Conservation (phyloP, 2,113 vertebrate species). For the Dipodomys ordii region DNA sequence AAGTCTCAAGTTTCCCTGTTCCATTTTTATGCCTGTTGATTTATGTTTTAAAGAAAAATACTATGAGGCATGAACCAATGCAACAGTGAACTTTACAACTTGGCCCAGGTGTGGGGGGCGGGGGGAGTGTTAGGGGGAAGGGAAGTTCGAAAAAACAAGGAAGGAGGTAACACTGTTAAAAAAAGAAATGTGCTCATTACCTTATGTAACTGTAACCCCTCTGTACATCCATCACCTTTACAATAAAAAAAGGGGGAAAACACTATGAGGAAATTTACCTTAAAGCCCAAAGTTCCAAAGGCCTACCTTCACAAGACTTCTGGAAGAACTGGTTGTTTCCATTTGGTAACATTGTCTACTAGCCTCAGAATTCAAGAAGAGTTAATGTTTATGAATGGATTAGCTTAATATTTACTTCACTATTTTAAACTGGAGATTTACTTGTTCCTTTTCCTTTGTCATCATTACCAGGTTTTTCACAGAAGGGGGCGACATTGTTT, state of each 20-base stretch:
- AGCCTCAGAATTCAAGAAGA: not conserved
- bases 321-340: not conserved
- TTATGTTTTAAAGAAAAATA: slow-evolving; percentile 8
- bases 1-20: too few species aligned
- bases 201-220: too few species aligned
- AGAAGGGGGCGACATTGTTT: slow-evolving; percentile 67
- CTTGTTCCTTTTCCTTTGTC: slow-evolving; percentile 20
- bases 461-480: not conserved
- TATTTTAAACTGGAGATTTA: not conserved
- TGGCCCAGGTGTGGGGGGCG: too few species aligned
- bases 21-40: too few species aligned
- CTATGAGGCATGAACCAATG: not conserved
- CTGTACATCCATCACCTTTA: too few species aligned
- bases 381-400: not conserved
- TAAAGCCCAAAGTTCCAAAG: not conserved
- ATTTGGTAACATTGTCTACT: not conserved
- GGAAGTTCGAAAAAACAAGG: too few species aligned
- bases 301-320: not conserved
- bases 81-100: too few species aligned
- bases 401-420: slow-evolving; percentile 25
- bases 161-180: too few species aligned
- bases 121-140: too few species aligned
- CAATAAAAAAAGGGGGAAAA: not conserved
- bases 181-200: too few species aligned
- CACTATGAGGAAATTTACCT: not conserved